Evolutionary conservation across 2,888 invertebrate species (phyloP).

Genomic region (Cheilosia scutellata): DNA sequence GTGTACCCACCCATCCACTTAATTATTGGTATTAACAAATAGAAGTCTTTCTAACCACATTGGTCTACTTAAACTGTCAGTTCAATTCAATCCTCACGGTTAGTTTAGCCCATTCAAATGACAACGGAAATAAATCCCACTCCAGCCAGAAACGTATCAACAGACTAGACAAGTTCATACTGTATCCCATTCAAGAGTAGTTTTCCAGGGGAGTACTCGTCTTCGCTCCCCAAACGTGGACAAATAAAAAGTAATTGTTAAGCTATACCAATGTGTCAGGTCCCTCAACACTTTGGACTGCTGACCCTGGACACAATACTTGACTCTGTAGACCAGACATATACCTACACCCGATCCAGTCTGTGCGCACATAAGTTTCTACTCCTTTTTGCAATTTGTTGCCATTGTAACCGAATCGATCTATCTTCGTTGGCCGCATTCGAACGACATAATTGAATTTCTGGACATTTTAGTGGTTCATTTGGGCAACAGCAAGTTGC

Average conservation of each 20-base stretch:
- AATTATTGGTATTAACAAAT: constrained; percentile 42
- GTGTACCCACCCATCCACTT: not conserved
- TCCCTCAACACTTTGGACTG: constrained; percentile 46
- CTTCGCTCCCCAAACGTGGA: too few species aligned
- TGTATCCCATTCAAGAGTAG: constrained; percentile 1
- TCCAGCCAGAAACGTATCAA: constrained; percentile 34
- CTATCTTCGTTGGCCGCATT: constrained; percentile 54
- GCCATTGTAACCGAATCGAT: constrained; percentile 63
- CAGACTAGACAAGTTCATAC: constrained; percentile 23
- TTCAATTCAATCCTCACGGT: constrained; percentile 10
- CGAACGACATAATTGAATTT: constrained; percentile 66
- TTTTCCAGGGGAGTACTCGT: not conserved
- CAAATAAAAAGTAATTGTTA: constrained; percentile 41
- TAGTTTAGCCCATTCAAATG: constrained; percentile 50
- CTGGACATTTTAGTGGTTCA: constrained; percentile 63
- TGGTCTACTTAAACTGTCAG: constrained; percentile 54
- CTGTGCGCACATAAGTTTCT: not conserved
- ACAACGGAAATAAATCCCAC: constrained; percentile 37
- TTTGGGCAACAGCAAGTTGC: constrained; percentile 26
- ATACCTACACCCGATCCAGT: not conserved
- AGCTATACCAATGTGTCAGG: constrained; percentile 35
- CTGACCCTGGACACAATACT: constrained; percentile 40
- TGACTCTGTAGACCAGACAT: constrained; percentile 8
- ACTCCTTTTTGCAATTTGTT: constrained; percentile 53
- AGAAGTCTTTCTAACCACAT: not conserved